These are phyloP conservation scores for Syrmaticus mikado DNA, from an alignment of 2,113 vertebrate species.

Conservation along the genomic window DNA sequence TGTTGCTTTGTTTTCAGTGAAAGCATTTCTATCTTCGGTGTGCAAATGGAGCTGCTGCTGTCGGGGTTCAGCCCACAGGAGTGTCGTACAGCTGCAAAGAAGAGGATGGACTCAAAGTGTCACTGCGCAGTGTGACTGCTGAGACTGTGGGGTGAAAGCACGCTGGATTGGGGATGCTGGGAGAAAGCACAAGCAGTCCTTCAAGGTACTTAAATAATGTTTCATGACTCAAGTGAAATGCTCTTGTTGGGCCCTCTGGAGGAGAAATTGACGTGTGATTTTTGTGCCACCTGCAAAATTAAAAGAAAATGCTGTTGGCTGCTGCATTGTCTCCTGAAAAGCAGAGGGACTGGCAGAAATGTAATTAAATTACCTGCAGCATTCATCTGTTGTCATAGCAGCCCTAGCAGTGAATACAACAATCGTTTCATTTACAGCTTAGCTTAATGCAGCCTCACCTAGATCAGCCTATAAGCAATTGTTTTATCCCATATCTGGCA, in stretches of 20 bases:
- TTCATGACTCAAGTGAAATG: not conserved
- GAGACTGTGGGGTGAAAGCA: accelerated
- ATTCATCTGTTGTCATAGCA: constrained; percentile 71
- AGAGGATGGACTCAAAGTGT: not conserved
- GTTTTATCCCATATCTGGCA: not conserved
- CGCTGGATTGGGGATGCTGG: accelerated
- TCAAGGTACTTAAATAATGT: not conserved
- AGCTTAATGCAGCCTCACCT: not conserved
- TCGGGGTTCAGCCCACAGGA: not conserved
- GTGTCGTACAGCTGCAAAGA: not conserved
- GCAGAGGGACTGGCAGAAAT: constrained; percentile 37
- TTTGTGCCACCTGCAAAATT: constrained; percentile 20
- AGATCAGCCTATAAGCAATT: not conserved
- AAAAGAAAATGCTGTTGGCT: constrained; percentile 43
- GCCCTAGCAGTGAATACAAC: constrained; percentile 34
- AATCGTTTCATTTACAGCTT: constrained; percentile 29
- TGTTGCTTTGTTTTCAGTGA: not conserved
- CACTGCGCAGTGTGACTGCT: accelerated
- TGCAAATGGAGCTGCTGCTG: not conserved
- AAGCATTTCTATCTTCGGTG: not conserved
- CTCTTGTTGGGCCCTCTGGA: constrained; percentile 33
- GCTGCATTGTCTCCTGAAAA: constrained; percentile 44
- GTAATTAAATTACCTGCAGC: constrained; percentile 66
- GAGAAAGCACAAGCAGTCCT: not conserved
- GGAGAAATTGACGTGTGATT: constrained; percentile 20